phyloP scores from a whole-genome alignment of 2,113 vertebrate genomes.

The Leucoraja erinaceus region DNA sequence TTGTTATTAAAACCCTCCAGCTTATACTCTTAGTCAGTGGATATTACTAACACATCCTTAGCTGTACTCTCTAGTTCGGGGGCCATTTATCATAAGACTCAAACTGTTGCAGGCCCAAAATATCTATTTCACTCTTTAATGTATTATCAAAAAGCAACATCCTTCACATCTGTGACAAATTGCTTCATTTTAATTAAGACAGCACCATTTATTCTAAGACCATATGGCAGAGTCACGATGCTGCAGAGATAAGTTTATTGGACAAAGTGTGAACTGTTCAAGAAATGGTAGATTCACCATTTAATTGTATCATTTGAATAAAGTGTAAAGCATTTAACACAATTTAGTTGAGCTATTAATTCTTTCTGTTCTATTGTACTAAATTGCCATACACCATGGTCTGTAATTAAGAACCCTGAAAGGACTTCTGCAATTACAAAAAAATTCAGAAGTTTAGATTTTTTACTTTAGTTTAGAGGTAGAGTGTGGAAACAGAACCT shows the following conservation, averaged over 20 bases:
- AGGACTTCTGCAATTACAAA: neutral
- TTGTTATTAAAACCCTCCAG: neutral
- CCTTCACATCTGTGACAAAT: conserved; percentile 45
- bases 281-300: neutral
- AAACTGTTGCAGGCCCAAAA: conserved; percentile 43
- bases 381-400: neutral
- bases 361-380: neutral
- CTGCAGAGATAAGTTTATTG: neutral
- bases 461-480: no score
- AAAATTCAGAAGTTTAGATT: neutral
- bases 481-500: no score
- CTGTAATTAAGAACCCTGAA: neutral
- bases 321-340: conserved; percentile 7
- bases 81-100: conserved; percentile 40
- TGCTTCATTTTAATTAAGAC: conserved; percentile 49
- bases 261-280: neutral
- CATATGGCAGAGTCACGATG: neutral
- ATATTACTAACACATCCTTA: conserved; percentile 17
- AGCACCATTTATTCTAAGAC: conserved; percentile 46
- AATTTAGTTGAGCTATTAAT: neutral
- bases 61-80: conserved; percentile 34
- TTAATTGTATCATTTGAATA: conserved; percentile 9
- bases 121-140: conserved; percentile 44
- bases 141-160: conserved; percentile 43
- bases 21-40: neutral